Conservation (phyloP, 1,140 invertebrate genomes). For the Pseudachorutes palmiensis region DNA sequence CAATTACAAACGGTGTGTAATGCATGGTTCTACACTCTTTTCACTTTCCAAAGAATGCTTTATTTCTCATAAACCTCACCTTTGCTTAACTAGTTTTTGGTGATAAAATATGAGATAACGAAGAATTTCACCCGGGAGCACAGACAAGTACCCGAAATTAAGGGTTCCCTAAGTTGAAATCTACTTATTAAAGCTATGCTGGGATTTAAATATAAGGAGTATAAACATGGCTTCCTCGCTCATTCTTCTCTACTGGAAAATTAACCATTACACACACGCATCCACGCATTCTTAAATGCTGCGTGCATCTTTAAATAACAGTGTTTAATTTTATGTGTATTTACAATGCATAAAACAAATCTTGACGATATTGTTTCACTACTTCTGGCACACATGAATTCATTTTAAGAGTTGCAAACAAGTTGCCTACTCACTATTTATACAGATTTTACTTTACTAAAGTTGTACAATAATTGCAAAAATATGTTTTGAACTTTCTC, state of each 20-base stretch:
- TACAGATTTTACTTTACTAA: too few species aligned
- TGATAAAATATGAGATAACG: neutral
- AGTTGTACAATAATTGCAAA: too few species aligned
- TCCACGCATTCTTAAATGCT: neutral
- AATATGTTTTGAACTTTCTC: too few species aligned
- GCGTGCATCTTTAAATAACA: neutral
- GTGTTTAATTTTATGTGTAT: neutral
- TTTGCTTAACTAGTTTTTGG: constrained; percentile 2
- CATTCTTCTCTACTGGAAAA: neutral
- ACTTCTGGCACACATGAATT: constrained; percentile 4
- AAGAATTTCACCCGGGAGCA: neutral
- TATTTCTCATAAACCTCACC: constrained; percentile 10
- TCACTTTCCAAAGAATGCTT: neutral
- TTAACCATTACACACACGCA: too few species aligned
- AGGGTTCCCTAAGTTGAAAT: neutral
- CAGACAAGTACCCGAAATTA: neutral
- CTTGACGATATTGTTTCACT: neutral
- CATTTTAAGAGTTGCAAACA: neutral
- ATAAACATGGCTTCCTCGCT: too few species aligned
- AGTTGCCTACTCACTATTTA: neutral
- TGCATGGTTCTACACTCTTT: neutral
- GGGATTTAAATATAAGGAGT: too few species aligned
- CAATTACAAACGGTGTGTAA: neutral
- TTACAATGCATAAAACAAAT: neutral
- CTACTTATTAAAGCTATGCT: too few species aligned